phyloP scores from a whole-genome alignment of 2,888 invertebrate genomes.

The Exephanes ischioxanthus region DNA sequence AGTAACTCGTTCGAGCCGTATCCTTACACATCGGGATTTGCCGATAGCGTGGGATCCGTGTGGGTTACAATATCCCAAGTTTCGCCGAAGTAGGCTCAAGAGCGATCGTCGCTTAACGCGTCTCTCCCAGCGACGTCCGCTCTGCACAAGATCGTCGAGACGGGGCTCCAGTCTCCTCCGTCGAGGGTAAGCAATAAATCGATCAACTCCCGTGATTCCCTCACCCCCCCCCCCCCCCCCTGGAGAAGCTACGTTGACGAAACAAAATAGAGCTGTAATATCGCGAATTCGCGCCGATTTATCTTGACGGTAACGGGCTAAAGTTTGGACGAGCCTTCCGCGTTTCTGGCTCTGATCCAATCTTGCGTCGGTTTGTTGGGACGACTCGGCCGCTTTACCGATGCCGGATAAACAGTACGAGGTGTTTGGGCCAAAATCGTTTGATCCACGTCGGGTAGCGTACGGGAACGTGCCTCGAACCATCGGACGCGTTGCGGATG shows the following conservation, averaged over 20 bases:
- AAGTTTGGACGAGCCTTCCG: slow-evolving; percentile 26
- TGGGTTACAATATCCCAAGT: slow-evolving; percentile 37
- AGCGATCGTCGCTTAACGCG: slow-evolving; percentile 36
- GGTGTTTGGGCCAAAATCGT: slow-evolving; percentile 76
- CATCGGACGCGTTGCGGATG: slow-evolving; percentile 50
- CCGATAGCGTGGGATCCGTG: background rate
- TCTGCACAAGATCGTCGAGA: slow-evolving; percentile 9
- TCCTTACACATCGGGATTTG: background rate
- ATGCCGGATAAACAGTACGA: slow-evolving; percentile 72
- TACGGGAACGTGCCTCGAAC: slow-evolving; percentile 63
- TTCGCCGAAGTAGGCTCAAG: slow-evolving; percentile 41
- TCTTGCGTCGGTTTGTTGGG: slow-evolving; percentile 62
- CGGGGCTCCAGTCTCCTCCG: background rate
- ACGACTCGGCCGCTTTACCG: slow-evolving; percentile 20
- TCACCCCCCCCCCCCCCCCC: background rate
- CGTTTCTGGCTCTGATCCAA: slow-evolving; percentile 72
- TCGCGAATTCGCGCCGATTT: background rate
- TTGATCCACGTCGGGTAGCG: slow-evolving; percentile 71
- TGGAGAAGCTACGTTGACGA: background rate
- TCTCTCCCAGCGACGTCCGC: background rate
- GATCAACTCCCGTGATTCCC: background rate
- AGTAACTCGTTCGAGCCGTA: slow-evolving; percentile 17
- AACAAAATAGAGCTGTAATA: background rate
- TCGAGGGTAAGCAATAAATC: background rate
- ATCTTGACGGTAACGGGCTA: slow-evolving; percentile 22